These are phyloP conservation scores for Porites evermanni DNA, from an alignment of 92 coral and sea anemone genomes.

Conservation along the genomic window DNA sequence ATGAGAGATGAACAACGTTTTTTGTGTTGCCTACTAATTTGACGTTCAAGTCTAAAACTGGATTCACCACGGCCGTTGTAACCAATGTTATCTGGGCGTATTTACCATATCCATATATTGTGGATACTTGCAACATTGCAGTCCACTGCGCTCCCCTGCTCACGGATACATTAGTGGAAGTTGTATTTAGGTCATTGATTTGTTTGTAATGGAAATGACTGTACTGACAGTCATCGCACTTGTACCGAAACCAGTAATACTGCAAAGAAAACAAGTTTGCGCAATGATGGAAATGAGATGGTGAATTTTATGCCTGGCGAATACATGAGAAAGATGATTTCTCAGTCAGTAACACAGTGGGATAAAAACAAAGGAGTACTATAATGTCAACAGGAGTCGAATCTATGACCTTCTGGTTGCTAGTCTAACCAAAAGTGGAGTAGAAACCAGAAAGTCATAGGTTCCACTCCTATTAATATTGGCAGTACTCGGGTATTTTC, in stretches of 20 bases:
- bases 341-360: too few species aligned
- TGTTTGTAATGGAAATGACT: background rate
- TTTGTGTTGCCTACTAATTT: background rate
- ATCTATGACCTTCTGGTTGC: too few species aligned
- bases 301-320: too few species aligned
- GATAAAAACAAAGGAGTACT: too few species aligned
- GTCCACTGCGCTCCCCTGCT: conserved; percentile 6
- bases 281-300: too few species aligned
- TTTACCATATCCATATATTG: conserved; percentile 23
- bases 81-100: background rate
- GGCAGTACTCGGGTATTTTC: too few species aligned
- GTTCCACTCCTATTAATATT: too few species aligned
- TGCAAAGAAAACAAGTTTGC: background rate
- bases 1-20: background rate
- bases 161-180: background rate
- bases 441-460: too few species aligned
- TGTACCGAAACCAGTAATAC: conserved; percentile 22
- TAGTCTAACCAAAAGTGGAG: too few species aligned
- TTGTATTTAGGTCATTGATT: background rate
- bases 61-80: background rate
- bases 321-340: too few species aligned
- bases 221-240: conserved; percentile 30
- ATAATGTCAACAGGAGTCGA: too few species aligned
- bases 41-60: background rate
- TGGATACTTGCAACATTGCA: background rate